Base-by-base conservation (phyloP, 2,888 invertebrate species). In the Lasioglossum morio region DNA sequence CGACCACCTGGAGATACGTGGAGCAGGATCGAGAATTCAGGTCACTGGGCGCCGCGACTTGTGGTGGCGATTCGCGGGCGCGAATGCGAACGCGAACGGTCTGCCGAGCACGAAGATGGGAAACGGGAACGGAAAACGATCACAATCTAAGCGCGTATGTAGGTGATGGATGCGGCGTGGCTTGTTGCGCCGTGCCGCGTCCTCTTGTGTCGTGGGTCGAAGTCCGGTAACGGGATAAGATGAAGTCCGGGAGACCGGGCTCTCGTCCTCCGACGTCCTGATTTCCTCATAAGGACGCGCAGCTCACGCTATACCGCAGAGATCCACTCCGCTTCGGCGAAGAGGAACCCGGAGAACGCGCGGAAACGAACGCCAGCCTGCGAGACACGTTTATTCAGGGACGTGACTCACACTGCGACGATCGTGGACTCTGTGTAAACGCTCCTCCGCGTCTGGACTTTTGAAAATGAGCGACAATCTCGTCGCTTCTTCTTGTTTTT, bases 351-450 rank as follows among this genome's bases (percentile, higher is more conserved):
- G 53, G 16, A 63, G 63, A 19, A 8, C 63, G 63, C 16, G 63
- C 63, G 34, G 63, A 63, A 63, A 77, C 74, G 70, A 78, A 77
- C 57, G n/a, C 60, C 69, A 69, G 34, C 16, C 79, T 48, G 53
- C 53, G 75, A n/a, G 30, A 23, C 72, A 30, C 75, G 81, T 87
- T 89, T 92, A 93, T 92, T 93, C 90, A 81, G 88, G 86, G 90
- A 90, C 91, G 86, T 92, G 93, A 93, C 85, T 92, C 93, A 92
- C 87, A 82, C 82, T 86, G 72, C 60, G 34, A 43, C 69, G 70
- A 72, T 77, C 77, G 77, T 12, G 10, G 12, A 70, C 40, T 19
- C 40, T 19, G n/a, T n/a, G 70, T 14, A 14, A 40, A 70, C 40
- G 37, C 69, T 69, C 69, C 40, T n/a, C n/a, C n/a, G 40, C 14